Evolutionary conservation across 2,113 vertebrate species (phyloP).

Genomic region (Corydoras sp.): DNA sequence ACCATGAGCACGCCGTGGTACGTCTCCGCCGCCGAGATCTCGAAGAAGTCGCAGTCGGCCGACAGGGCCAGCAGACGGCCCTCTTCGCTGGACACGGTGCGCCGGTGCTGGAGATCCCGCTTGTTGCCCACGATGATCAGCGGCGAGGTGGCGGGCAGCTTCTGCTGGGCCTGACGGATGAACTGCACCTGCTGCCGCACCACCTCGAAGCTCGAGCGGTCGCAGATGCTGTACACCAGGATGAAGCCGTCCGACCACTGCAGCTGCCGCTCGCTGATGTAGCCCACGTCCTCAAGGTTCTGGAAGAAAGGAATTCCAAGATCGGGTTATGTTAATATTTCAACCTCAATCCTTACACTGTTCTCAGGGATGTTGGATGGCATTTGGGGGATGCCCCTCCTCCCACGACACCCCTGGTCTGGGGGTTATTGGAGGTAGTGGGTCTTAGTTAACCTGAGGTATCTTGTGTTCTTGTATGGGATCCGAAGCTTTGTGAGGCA

Average conservation of each 20-base stretch:
- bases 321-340: too few species aligned
- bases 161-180: conserved; percentile 45
- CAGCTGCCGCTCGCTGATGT: conserved; percentile 51
- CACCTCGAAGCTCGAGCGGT: conserved; percentile 55
- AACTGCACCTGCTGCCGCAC: conserved; percentile 49
- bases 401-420: too few species aligned
- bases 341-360: too few species aligned
- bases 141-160: conserved; percentile 31
- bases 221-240: conserved; percentile 63
- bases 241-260: conserved; percentile 60
- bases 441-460: too few species aligned
- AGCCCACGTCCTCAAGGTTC: conserved; percentile 32
- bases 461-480: too few species aligned
- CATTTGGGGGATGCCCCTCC: too few species aligned
- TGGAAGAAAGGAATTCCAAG: conserved; percentile 10
- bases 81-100: conserved; percentile 54
- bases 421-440: too few species aligned
- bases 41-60: conserved; percentile 54
- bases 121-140: conserved; percentile 61
- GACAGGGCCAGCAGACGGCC: conserved; percentile 54
- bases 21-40: conserved; percentile 58
- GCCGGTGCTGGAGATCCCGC: conserved; percentile 55
- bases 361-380: too few species aligned
- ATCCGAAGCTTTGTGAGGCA: too few species aligned
- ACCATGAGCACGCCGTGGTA: conserved; percentile 58